Base-by-base conservation (phyloP, 1,140 invertebrate genomes). In the Atta cephalotes region DNA sequence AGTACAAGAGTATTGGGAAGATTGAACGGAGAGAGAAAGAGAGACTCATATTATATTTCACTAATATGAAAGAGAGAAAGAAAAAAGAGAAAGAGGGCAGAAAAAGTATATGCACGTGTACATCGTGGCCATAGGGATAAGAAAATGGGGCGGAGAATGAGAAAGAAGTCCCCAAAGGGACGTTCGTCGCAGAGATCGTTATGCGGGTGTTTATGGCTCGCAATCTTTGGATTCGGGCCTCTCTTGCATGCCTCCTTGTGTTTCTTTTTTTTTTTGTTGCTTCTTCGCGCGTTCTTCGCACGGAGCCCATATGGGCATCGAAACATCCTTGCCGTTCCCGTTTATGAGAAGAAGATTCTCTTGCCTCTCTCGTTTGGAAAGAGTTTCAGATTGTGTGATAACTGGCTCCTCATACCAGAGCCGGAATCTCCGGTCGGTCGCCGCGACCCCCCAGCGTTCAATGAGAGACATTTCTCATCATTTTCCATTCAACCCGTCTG, bases 381-480 rank as follows among this genome's bases (percentile, higher is more conserved):
- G 70, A 90, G 91, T 92, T 88, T 91, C 91, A 91, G 93, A 93
- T 93, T 90, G 92, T 92, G 91, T 91, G 92, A 92, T 93, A 92
- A 92, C 88, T 90, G 91, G 87, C 89, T 88, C 79, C 77, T 85
- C 90, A 88, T 86, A 90, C 87, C 87, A 85, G 65, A 49, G 70
- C 6, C 49, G 45, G 14, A 71, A 39, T 66, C 79, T 45, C 28
- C 31, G 60, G 79, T 66, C 82, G 81, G 88, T 77, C 51, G 78
- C 85, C 85, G 70, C 86, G 94, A 94, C 94, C 94, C 94, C 94
- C 94, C 93, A 94, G 90, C 92, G 94, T 92, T 94, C 93, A 94
- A 94, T 94, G 94, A 94, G 94, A 94, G 94, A 94, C 94, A 95
- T 95, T 95, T 95, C 94, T 95, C 94, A 95, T 94, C 93, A 95